A percentile compares a stretch with the other conserved stretches of the same genome.
Evolutionary conservation across 1,140 invertebrate genomes (phyloP).

Genomic region (Battus philenor): DNA sequence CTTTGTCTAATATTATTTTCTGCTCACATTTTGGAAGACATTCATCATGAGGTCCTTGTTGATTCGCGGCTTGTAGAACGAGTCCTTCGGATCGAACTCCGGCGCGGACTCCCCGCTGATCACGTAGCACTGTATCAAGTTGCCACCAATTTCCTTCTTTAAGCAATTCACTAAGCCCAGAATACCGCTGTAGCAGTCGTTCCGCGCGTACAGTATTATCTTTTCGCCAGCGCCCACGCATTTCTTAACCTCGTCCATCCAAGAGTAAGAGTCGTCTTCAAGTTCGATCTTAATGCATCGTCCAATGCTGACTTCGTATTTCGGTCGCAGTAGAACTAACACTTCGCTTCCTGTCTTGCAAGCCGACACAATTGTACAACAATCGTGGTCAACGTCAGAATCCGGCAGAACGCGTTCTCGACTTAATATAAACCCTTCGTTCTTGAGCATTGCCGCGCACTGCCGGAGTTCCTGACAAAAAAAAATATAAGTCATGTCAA

Average conservation of each 20-base stretch:
- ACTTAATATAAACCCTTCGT: slow-evolving; percentile 71
- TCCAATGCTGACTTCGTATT: slow-evolving; percentile 51
- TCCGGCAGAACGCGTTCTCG: slow-evolving; percentile 60
- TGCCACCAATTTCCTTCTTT: slow-evolving; percentile 81
- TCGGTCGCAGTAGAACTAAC: slow-evolving; percentile 58
- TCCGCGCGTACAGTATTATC: slow-evolving; percentile 78
- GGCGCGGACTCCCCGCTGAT: slow-evolving; percentile 81
- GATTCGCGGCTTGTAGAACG: slow-evolving; percentile 81
- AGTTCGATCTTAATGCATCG: slow-evolving; percentile 55
- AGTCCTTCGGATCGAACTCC: slow-evolving; percentile 77
- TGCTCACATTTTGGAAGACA: slow-evolving; percentile 80
- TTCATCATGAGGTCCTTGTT: slow-evolving; percentile 88
- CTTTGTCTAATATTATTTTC: too few species aligned
- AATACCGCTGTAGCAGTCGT: slow-evolving; percentile 84
- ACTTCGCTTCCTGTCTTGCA: slow-evolving; percentile 62
- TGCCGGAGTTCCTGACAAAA: slow-evolving; percentile 56
- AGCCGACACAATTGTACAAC: slow-evolving; percentile 59
- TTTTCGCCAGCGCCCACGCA: slow-evolving; percentile 74
- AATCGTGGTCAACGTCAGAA: slow-evolving; percentile 38
- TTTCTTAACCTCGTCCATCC: slow-evolving; percentile 72
- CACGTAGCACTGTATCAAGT: slow-evolving; percentile 78
- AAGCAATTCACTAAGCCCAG: slow-evolving; percentile 88
- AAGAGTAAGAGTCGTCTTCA: slow-evolving; percentile 45
- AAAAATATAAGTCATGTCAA: too few species aligned
- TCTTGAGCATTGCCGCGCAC: slow-evolving; percentile 50